Percentiles rank a stretch among this genome's conserved stretches.
Evolutionary conservation across 2,888 invertebrate genomes (phyloP).

Genomic region (Netelia melanura): DNA sequence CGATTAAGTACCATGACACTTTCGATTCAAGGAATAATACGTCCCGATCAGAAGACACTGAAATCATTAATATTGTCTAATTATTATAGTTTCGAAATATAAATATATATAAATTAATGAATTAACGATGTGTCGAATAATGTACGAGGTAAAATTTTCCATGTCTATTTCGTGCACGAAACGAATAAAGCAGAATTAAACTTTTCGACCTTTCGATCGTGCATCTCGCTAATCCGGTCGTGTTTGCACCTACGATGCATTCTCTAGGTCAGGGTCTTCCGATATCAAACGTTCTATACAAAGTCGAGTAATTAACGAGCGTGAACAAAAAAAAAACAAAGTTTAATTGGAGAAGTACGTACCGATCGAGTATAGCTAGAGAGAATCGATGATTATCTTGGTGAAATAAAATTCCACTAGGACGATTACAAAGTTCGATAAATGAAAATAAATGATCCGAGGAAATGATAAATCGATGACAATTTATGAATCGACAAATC

Average conservation of each 20-base stretch:
- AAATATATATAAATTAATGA: neutral
- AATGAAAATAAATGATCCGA: too few relatives aligned
- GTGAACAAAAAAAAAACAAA: neutral
- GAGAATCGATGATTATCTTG: neutral
- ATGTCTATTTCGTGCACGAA: constrained; percentile 50
- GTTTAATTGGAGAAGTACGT: constrained; percentile 1
- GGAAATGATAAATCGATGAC: too few relatives aligned
- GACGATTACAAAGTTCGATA: neutral
- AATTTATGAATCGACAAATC: too few relatives aligned
- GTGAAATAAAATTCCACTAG: neutral
- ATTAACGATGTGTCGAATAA: neutral
- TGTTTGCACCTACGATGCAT: constrained; percentile 17
- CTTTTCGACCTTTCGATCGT: constrained; percentile 53
- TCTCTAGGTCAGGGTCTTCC: constrained; percentile 53
- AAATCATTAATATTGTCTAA: constrained; percentile 10
- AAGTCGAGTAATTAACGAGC: constrained; percentile 12
- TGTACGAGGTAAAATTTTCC: neutral
- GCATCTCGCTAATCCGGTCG: constrained; percentile 36
- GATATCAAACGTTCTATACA: constrained; percentile 8
- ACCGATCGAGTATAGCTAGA: neutral
- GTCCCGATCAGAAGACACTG: constrained; percentile 43
- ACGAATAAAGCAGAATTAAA: constrained; percentile 43
- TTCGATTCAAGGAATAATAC: constrained; percentile 57
- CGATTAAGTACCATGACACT: constrained; percentile 71
- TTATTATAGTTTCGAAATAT: neutral